Evolutionary conservation across 2,797 vertebrate species (phyloP).

Genomic region (Sitta carolinensis): DNA sequence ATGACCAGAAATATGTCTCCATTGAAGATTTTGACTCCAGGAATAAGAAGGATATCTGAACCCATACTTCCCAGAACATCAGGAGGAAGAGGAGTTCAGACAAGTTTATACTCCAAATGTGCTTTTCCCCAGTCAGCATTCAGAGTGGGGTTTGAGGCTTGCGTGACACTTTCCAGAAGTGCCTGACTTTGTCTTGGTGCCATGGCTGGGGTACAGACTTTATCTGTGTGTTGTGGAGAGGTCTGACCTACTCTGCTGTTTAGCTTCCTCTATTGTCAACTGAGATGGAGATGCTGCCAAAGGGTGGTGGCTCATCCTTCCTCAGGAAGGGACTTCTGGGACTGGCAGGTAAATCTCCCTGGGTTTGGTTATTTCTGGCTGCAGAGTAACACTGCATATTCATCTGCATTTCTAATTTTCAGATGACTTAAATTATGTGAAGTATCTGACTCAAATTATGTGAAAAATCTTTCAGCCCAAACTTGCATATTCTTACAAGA

Average conservation of each 20-base stretch:
- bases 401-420: background rate
- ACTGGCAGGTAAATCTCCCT: background rate
- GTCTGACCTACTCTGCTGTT: background rate
- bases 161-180: background rate
- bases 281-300: background rate
- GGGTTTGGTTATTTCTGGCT: background rate
- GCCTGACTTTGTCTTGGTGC: background rate
- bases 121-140: rapidly evolving
- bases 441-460: background rate
- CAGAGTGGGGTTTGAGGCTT: background rate
- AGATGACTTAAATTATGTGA: background rate
- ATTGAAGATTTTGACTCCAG: background rate
- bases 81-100: background rate
- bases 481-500: background rate
- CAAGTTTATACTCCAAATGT: background rate
- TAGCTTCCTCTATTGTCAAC: background rate
- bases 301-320: background rate
- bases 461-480: background rate
- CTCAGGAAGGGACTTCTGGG: background rate
- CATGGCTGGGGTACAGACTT: rapidly evolving
- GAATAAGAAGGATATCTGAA: background rate
- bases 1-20: background rate
- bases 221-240: background rate
- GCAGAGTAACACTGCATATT: background rate
- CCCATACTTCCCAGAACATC: background rate